Percentiles rank a stretch among this genome's conserved stretches.
phyloP scores from a whole-genome alignment of 2,888 invertebrate species.

The Alitta virens region DNA sequence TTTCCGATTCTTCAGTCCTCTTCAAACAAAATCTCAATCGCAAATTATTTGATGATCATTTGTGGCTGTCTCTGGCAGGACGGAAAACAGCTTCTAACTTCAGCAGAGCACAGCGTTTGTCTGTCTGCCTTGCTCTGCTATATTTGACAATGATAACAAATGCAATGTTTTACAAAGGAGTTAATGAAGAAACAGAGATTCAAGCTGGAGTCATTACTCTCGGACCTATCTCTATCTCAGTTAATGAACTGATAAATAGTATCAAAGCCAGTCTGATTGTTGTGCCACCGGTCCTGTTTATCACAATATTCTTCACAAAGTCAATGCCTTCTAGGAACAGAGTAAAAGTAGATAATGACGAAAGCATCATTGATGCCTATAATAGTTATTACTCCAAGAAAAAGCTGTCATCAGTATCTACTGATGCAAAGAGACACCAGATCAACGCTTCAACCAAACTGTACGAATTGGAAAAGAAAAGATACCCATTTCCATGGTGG shows the following conservation, averaged over 20 bases:
- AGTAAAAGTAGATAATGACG: neutral
- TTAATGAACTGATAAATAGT: neutral
- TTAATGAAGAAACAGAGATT: neutral
- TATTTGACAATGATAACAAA: constrained; percentile 38
- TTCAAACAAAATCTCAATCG: neutral
- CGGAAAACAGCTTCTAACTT: neutral
- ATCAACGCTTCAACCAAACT: too few relatives aligned
- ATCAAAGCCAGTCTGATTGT: neutral
- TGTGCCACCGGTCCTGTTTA: neutral
- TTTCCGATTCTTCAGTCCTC: neutral
- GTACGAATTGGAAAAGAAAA: neutral
- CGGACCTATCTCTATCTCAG: neutral
- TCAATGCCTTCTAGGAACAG: neutral
- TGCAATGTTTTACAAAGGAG: neutral
- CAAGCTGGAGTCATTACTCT: neutral
- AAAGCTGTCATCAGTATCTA: too few relatives aligned
- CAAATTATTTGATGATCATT: neutral
- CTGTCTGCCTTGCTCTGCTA: constrained; percentile 36
- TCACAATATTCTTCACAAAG: neutral
- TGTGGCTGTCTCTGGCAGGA: neutral
- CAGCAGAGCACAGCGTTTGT: constrained; percentile 18
- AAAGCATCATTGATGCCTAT: neutral
- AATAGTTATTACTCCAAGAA: neutral
- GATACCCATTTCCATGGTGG: neutral
- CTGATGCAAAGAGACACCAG: neutral